Conservation (phyloP, 2,888 invertebrate species). For the Physocephala rufipes region DNA sequence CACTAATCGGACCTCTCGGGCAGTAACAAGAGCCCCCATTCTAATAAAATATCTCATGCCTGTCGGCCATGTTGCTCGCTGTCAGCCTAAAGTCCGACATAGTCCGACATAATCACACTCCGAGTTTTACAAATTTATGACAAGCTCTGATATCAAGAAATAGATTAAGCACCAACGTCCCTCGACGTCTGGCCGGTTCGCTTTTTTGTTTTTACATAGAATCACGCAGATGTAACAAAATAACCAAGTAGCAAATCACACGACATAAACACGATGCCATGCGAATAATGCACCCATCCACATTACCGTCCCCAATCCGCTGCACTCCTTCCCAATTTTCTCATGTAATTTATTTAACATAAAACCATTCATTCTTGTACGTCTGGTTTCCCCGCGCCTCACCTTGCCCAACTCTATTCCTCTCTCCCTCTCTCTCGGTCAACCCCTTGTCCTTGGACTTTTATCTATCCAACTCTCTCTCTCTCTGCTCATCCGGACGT, state of each 20-base stretch:
- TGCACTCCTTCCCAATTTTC: neutral
- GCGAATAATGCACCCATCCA: neutral
- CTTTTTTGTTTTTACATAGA: neutral
- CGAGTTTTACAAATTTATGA: constrained; percentile 43
- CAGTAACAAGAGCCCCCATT: neutral
- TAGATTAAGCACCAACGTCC: constrained; percentile 42
- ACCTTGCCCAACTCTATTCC: too few relatives aligned
- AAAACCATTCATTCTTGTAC: too few relatives aligned
- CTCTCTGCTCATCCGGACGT: constrained; percentile 21
- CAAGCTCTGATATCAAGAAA: constrained; percentile 46
- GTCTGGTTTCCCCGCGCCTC: too few relatives aligned
- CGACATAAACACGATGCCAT: neutral
- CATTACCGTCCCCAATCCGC: neutral
- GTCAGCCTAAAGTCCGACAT: neutral
- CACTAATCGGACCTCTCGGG: neutral
- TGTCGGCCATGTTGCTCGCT: constrained; percentile 1
- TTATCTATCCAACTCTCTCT: neutral
- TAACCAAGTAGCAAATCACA: constrained; percentile 13
- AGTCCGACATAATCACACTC: constrained; percentile 6
- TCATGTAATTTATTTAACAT: too few relatives aligned
- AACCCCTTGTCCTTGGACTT: too few relatives aligned
- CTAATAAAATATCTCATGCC: constrained; percentile 14
- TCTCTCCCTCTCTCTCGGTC: constrained; percentile 5
- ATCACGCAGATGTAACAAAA: constrained; percentile 14
- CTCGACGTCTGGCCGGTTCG: constrained; percentile 2